phyloP scores from a whole-genome alignment of 2,888 invertebrate genomes.

The Steinernema carpocapsae region DNA sequence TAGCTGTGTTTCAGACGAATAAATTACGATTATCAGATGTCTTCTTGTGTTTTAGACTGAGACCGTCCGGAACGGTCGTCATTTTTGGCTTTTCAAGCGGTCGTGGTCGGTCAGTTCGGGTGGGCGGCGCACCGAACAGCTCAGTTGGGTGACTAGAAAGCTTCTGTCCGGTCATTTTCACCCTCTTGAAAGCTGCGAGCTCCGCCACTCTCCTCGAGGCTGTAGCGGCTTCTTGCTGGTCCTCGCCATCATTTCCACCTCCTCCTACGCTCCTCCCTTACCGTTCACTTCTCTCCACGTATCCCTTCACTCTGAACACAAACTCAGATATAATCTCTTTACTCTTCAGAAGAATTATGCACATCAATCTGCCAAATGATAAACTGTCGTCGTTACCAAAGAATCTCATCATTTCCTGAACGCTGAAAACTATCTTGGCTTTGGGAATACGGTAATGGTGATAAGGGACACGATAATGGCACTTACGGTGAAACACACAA shows the following conservation, averaged over 20 bases:
- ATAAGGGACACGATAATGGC: constrained; percentile 16
- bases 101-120: no score
- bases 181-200: not conserved
- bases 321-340: constrained; percentile 11
- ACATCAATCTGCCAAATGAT: constrained; percentile 18
- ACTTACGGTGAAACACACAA: not conserved
- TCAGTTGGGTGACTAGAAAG: no score
- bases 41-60: no score
- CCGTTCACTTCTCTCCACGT: not conserved
- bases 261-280: not conserved
- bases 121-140: no score
- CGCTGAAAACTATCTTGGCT: no score
- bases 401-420: constrained; percentile 15
- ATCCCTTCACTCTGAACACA: not conserved
- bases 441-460: no score
- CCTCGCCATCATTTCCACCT: not conserved
- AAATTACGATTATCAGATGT: no score
- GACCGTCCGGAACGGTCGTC: no score
- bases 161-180: not conserved
- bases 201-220: not conserved
- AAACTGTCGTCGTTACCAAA: not conserved
- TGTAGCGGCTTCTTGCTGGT: not conserved
- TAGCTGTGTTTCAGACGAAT: no score
- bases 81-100: no score
- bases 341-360: constrained; percentile 25